Conservation (phyloP, 2,888 invertebrate genomes). For the Stenichneumon culpator region DNA sequence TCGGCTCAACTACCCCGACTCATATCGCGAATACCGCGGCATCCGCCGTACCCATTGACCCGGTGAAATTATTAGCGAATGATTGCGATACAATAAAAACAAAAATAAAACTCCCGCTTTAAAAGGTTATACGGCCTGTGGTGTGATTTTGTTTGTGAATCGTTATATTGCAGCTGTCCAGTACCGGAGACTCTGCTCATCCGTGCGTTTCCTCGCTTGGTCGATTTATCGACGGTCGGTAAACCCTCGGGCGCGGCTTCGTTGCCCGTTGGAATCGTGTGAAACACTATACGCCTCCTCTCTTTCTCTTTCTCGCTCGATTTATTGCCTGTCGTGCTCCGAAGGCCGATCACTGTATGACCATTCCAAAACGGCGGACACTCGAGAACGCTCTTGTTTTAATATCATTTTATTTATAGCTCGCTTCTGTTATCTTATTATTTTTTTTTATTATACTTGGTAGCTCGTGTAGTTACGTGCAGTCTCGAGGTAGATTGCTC, state of each 20-base stretch:
- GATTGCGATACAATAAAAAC: background rate
- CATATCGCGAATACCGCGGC: background rate
- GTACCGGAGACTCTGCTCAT: background rate
- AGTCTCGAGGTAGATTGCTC: background rate
- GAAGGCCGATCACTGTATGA: background rate
- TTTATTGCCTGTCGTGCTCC: background rate
- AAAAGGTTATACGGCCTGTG: background rate
- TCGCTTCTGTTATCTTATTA: background rate
- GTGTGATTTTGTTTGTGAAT: constrained; percentile 1
- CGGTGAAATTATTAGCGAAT: constrained; percentile 6
- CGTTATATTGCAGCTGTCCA: background rate
- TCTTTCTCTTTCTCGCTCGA: constrained; percentile 2
- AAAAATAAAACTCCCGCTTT: background rate
- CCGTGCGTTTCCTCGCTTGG: constrained; percentile 21
- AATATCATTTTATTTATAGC: constrained; percentile 18
- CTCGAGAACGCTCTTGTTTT: background rate
- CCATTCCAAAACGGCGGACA: background rate
- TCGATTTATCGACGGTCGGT: constrained; percentile 44
- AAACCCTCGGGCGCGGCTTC: constrained; percentile 21
- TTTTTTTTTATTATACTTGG: background rate
- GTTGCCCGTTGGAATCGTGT: constrained; percentile 18
- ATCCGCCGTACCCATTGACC: constrained; percentile 6
- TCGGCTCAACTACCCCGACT: background rate
- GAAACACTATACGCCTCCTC: constrained; percentile 30
- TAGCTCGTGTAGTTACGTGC: background rate